Base-by-base conservation (phyloP, 64 coral and sea anemone species). In the Orbicella faveolata region DNA sequence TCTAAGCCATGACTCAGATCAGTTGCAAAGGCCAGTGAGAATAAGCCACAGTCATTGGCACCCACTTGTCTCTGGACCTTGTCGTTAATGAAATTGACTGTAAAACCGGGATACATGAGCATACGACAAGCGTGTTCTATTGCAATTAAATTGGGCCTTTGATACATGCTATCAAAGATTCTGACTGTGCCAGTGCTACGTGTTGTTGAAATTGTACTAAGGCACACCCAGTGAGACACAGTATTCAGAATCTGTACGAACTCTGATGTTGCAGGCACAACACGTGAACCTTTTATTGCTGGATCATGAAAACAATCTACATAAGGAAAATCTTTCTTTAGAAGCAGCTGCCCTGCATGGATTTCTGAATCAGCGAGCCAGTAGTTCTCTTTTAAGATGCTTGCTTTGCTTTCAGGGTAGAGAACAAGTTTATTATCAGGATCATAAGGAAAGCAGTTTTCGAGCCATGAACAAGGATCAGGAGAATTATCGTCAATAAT, bases 341-440 rank as follows among this genome's bases (percentile, higher is more conserved):
- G 70, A 9, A 92, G 81, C 73, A 79, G 26, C 19, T 86, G 93
- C 61, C 88, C 93, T 10, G 92, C 88, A 61, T 90, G 81, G 82
- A 94, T 94, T 9, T 94, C 87, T n/a, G 88, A 86, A 79, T 94
- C 81, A 39, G 80, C 26, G 2, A 94, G 81, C 93, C 93, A 94
- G 26, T 57, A 63, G 36, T 21, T 53, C 76, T 52, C 76, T 34
- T 55, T 54, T 76, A 86, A 79, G 73, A 94, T 83, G 20, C 66
- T 94, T 54, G 39, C 2, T 75, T 90, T 90, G 73, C 52, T 94
- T 79, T 86, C 79, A 18, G 20, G 53, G 66, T 90, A 89, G 9
- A 94, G 75, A 90, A 54, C 8, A 59, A 89, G 51, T 67, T 86
- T 83, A 39, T 1, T 30, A 26, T 90, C 25, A 37, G 61, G 26